Evolutionary conservation across 1,140 invertebrate genomes (phyloP), one percentile per base, ranked within the genome.

Genomic region (Cotesia typhae): DNA sequence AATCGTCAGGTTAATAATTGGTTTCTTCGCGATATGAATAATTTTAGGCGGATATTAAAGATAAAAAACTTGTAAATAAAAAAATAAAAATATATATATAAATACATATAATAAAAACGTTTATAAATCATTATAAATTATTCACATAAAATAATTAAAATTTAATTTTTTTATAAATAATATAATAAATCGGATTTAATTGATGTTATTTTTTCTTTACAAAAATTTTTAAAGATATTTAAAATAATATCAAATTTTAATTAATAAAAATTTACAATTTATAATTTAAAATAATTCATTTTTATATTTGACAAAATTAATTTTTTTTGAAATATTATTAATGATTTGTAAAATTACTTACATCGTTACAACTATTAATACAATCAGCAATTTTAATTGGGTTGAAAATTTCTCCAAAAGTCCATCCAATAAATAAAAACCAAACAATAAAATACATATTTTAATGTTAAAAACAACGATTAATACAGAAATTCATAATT

Each of bases 1-100:
- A 66, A 66, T 66, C 47, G 47, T 66, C 2, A 14, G 47, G 38
- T 14, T 37, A n/a, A 66, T 41, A 14, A 51, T 66, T 66, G 41
- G 41, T 10, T 35, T 14, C 14, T 66, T 10, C 10, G 36, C 37
- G 10, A 17, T 55, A 55, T 17, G 4, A n/a, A 64, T 51, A 66
- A 52, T 66, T 66, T 20, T 28, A 66, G 47, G 41, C 20, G 14
- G 20, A 66, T 66, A 52, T 52, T 51, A 37, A 20, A 10, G 12
- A 60, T 20, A 60, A 60, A 60, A 17, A 60, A 55, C 14, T 14
- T 14, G 14, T 14, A 14, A 14, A 14, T 14, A 14, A 14, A 14
- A 14, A 14, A 14, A 14, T 14, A 14, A 4, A 6, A 57, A n/a
- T 20, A 20, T 10, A 14, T 57, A 12, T 57, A 12, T 12, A 14